These are phyloP conservation scores for Sesamia nonagrioides DNA, from an alignment of 1,140 invertebrate species.

Conservation along the genomic window DNA sequence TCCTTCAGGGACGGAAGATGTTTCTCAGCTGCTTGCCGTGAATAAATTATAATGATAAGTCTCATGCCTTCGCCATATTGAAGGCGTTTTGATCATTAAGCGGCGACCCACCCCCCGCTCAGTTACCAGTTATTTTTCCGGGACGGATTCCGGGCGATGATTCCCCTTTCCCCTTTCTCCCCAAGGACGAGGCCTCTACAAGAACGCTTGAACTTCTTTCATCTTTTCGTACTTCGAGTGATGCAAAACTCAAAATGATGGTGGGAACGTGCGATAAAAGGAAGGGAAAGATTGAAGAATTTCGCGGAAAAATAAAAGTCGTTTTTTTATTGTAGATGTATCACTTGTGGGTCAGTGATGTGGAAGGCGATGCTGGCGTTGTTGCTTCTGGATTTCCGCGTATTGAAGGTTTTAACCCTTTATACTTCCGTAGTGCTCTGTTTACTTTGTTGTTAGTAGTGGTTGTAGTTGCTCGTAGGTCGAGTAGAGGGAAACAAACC, in stretches of 20 bases:
- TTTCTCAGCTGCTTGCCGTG: slow-evolving; percentile 68
- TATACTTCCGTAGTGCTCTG: slow-evolving; percentile 13
- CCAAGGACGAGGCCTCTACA: slow-evolving; percentile 65
- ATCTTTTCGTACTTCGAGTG: slow-evolving; percentile 70
- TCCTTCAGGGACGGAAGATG: slow-evolving; percentile 44
- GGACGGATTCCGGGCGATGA: slow-evolving; percentile 64
- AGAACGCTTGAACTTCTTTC: slow-evolving; percentile 80
- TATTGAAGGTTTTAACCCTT: slow-evolving; percentile 23
- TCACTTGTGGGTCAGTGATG: slow-evolving; percentile 28
- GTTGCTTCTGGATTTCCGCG: background rate
- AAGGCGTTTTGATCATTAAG: slow-evolving; percentile 84
- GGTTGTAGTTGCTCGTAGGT: background rate
- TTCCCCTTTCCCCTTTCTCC: slow-evolving; percentile 65
- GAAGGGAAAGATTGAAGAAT: slow-evolving; percentile 31
- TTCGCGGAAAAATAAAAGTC: slow-evolving; percentile 33
- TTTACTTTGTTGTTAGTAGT: too few relatives aligned
- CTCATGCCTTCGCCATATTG: slow-evolving; percentile 81
- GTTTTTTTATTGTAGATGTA: slow-evolving; percentile 39
- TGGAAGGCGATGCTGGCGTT: slow-evolving; percentile 35
- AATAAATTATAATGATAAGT: slow-evolving; percentile 85
- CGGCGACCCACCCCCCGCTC: slow-evolving; percentile 62
- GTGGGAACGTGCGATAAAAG: slow-evolving; percentile 52
- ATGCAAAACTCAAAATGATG: slow-evolving; percentile 63
- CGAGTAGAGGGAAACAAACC: too few relatives aligned
- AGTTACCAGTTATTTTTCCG: slow-evolving; percentile 72